Evolutionary conservation across 2,797 vertebrate genomes (phyloP), one percentile per base, ranked within the genome.

Genomic region (Sebastes elongatus): DNA sequence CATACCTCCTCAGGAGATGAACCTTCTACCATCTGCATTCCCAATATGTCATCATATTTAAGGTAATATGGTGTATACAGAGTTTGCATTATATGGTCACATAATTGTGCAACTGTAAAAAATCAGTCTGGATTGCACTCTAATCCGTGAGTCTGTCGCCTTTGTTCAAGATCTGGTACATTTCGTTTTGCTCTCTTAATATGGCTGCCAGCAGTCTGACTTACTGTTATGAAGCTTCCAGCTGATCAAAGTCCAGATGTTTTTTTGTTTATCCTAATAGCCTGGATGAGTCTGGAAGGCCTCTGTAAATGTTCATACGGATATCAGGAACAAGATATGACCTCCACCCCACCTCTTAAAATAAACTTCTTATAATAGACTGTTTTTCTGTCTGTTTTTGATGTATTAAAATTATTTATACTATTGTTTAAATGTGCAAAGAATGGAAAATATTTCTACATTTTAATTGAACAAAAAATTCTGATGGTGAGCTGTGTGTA

Each of bases 351-450:
- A 66, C 56, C 71, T 78, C 84, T 81, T 57, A 74, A 84, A 92
- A 90, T 89, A 92, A 88, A 88, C 62, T 13, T 66, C 23, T 88
- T 83, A 83, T 80, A 81, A 81, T 71, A 75, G 8, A 61, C 42
- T 46, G 27, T 55, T 70, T 52, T 64, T 78, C 3, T 83, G 33
- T 83, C 22, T 35, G 8, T 49, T 76, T 66, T 71, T 76, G 1
- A 35, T 66, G 4, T 10, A 68, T 83, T 25, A 3, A 52, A 22
- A 38, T 1, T 23, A 3, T 62, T 33, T 11, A 33, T 63, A 49
- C 4, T 33, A 7, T 22, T 49, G 5, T 16, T 75, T 11, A 55
- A 22, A 70, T 68, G 7, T 10, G 7, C 22, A 27, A 67, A 33
- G 5, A 46, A 62, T 53, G 14, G 7, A 57, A 38, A 22, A 13